These are phyloP conservation scores for Mycogona germanica DNA, from an alignment of 2,888 invertebrate genomes.

Conservation along the genomic window DNA sequence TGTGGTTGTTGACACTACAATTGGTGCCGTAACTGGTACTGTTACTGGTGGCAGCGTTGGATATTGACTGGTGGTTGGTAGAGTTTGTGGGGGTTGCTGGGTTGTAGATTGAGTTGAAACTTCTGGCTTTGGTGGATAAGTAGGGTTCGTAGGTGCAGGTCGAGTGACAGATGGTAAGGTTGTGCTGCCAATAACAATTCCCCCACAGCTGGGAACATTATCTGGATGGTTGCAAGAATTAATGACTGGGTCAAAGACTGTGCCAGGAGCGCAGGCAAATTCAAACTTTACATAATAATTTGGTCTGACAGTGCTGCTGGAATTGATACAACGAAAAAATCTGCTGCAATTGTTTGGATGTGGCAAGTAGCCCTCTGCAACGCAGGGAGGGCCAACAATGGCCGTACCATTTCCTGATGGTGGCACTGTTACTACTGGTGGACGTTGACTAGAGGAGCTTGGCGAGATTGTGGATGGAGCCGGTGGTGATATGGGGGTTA, in stretches of 20 bases:
- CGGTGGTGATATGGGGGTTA: background rate
- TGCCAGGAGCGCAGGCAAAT: constrained; percentile 6
- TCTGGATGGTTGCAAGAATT: constrained; percentile 2
- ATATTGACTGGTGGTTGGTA: background rate
- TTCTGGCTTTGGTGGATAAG: background rate
- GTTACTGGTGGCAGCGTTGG: constrained; percentile 3
- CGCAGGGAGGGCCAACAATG: background rate
- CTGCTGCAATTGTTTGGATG: constrained; percentile 1
- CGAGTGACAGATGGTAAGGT: background rate
- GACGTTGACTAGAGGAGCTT: background rate
- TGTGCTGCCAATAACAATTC: background rate
- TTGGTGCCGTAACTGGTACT: no score
- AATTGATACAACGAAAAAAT: constrained; percentile 4
- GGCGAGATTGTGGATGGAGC: background rate
- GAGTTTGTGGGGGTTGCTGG: background rate
- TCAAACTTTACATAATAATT: constrained; percentile 1
- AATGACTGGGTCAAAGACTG: constrained; percentile 1
- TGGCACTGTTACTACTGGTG: no score
- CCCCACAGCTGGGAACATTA: constrained; percentile 3
- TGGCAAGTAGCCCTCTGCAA: background rate
- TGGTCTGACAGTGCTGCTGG: background rate
- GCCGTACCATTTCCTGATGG: no score
- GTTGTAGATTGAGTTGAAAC: background rate
- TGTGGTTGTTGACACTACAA: no score
- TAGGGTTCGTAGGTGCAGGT: background rate